Base-by-base conservation (phyloP, 2,797 vertebrate genomes). In the Ispidina lecontei region DNA sequence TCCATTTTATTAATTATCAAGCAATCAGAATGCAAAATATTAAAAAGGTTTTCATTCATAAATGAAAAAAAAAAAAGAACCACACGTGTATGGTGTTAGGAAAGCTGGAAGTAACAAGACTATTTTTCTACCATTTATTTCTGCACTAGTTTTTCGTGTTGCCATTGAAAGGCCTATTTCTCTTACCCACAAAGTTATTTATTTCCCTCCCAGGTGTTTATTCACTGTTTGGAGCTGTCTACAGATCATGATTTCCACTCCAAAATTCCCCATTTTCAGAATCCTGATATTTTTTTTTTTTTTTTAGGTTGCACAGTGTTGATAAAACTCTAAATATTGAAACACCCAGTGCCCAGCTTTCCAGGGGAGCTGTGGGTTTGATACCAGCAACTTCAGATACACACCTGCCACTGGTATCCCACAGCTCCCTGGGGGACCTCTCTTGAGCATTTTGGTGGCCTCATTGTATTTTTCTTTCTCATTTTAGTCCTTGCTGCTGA, bases 61-160 rank as follows among this genome's bases (percentile, higher is more conserved):
- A 31, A n/a, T 12, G 22, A 31, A 39, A 20, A 73, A 73, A 64
- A 47, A 2, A 19, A 62, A 22, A 39, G 16, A 68, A 56, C 0
- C 56, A 4, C 22, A 23, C 0, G 0, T 10, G 9, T 8, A 5
- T 0, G 4, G 13, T 10, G 26, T 26, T 23, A 39, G 43, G n/a
- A 29, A 35, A 41, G 19, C 15, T 31, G 3, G 5, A 8, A 2
- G 18, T 56, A 69, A 60, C 1, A 1, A 8, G 22, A 10, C 5
- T 39, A 63, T 78, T 47, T 29, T 28, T n/a, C 22, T 37, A 17
- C 12, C 19, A 2, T 60, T 90, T 70, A n/a, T 35, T 69, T 63
- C 43, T 52, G 6, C 16, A 29, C 7, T 4, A 29, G 28, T 65
- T 37, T 18, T 8, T 31, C 19, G 9, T 12, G 3, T 46, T 70